Conservation (phyloP, 2,113 vertebrate genomes). For the Nymphicus hollandicus region DNA sequence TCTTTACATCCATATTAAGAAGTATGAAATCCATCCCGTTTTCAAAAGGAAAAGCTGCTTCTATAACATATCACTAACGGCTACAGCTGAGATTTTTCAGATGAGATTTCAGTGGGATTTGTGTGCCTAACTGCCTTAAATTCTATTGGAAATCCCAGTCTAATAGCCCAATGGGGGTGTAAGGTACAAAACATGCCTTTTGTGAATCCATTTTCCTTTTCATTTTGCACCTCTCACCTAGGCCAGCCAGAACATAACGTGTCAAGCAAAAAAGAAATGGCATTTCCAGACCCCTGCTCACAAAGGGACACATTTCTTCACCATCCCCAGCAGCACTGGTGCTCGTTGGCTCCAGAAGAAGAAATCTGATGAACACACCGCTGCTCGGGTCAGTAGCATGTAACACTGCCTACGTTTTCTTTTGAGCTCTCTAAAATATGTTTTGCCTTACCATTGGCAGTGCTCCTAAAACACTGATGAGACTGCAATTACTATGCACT, state of each 20-base stretch:
- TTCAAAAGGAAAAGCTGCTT: neutral
- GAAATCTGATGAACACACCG: fast-evolving
- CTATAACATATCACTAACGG: neutral
- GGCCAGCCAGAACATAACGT: neutral
- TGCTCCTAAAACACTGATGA: neutral
- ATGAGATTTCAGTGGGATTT: constrained; percentile 10
- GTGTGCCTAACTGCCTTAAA: neutral
- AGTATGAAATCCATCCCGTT: neutral
- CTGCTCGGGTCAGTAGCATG: neutral
- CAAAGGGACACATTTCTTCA: neutral
- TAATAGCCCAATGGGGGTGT: neutral
- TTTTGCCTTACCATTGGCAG: neutral
- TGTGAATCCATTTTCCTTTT: neutral
- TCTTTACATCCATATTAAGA: neutral
- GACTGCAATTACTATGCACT: neutral
- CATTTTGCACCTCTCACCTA: neutral
- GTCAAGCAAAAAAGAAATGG: neutral
- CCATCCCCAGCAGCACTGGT: neutral
- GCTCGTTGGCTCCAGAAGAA: neutral
- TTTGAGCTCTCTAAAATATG: neutral
- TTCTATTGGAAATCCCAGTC: neutral
- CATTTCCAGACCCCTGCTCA: neutral
- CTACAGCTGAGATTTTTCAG: neutral
- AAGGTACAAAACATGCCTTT: neutral
- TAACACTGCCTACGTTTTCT: neutral